Base-by-base conservation (phyloP, 53 echinoderm and acorn worm species). In the Pentamera pediparva region DNA sequence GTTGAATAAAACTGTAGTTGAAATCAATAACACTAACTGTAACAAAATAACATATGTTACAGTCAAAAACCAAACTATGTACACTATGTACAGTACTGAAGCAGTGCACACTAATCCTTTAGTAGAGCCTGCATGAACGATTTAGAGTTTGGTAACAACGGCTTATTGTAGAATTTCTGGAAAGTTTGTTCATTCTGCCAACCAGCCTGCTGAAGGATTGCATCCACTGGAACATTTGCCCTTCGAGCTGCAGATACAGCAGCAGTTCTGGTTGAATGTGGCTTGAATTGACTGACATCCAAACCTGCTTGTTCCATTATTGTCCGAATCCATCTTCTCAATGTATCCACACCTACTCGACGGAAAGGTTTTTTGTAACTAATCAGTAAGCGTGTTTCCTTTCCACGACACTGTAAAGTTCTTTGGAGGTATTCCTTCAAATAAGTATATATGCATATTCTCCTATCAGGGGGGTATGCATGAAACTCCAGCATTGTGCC, bases 111-210 rank as follows among this genome's bases (percentile, higher is more conserved):
- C n/a, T n/a, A n/a, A n/a, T n/a, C n/a, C n/a, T n/a, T n/a, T n/a
- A n/a, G n/a, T n/a, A n/a, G n/a, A n/a, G n/a, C n/a, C n/a, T n/a
- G n/a, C n/a, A n/a, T 41, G 9, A 41, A 41, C 9, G 43, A 15
- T 41, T 41, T 9, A 10, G 43, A 41, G 15, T 9, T 15, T 41
- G 43, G 9, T 41, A 10, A n/a, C 26, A 61, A n/a, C 34, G 62
- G 31, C 28, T 36, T 32, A 13, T 12, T 36, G 17, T 13, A 32
- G 25, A 20, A 32, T 34, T 13, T 34, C 25, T 32, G 34, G 32
- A 77, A 80, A 7, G 55, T 80, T 25, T 80, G 74, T 36, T 80
- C 72, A 26, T 48, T 39, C 29, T 3, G 45, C 64, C 81, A 73
- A 2, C 81, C 81, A 13, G 81, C 73, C 21, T 37, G 47, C 1